These are phyloP conservation scores for Achroia grisella DNA, from an alignment of 1,140 invertebrate species.

Conservation along the genomic window DNA sequence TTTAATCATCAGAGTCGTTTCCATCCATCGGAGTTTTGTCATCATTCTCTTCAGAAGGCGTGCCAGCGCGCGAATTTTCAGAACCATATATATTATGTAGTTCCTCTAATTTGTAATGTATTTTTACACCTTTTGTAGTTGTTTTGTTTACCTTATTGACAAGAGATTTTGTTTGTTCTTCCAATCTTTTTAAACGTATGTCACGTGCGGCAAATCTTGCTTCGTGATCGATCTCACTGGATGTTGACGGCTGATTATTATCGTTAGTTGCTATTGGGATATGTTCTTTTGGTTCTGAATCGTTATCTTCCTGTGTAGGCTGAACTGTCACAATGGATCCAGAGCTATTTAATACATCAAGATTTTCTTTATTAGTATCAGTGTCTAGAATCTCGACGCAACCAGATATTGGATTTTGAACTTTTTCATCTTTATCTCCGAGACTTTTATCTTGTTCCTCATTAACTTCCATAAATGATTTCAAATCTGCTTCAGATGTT, in stretches of 20 bases:
- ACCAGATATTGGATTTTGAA: too few species aligned
- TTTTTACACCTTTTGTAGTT: constrained; percentile 64
- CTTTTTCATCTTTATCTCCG: too few species aligned
- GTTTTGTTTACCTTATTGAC: constrained; percentile 69
- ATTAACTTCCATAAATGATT: not conserved
- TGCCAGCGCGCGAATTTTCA: constrained; percentile 52
- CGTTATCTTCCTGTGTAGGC: too few species aligned
- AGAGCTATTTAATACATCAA: too few species aligned
- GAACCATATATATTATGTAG: constrained; percentile 70
- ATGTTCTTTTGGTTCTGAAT: too few species aligned
- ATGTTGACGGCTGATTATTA: constrained; percentile 31
- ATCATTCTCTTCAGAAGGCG: constrained; percentile 54
- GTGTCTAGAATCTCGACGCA: too few species aligned
- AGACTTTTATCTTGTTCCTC: too few species aligned
- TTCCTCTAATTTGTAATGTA: constrained; percentile 66
- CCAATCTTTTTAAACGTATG: constrained; percentile 54
- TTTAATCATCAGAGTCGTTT: constrained; percentile 20
- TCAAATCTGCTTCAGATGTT: not conserved
- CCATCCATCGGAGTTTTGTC: constrained; percentile 33
- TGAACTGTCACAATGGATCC: too few species aligned
- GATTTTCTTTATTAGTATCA: too few species aligned
- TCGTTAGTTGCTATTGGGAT: not conserved
- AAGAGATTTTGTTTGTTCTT: constrained; percentile 71
- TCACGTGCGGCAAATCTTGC: constrained; percentile 67
- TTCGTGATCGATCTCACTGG: constrained; percentile 57